phyloP scores from a whole-genome alignment of 2,113 vertebrate species.

The Ammospiza nelsoni region DNA sequence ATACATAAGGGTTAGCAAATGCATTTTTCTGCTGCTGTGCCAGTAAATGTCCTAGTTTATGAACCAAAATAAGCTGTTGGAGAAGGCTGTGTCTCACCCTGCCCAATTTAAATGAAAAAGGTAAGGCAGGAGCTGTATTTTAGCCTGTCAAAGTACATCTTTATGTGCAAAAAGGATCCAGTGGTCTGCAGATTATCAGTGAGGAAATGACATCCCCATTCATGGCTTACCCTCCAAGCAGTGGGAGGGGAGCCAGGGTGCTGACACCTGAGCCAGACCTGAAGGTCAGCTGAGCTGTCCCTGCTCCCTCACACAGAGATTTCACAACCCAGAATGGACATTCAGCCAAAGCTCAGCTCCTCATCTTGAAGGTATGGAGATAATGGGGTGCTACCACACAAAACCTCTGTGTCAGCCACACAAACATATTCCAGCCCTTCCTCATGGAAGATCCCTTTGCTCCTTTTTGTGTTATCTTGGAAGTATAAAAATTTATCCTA shows the following conservation, averaged over 20 bases:
- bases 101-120: background rate
- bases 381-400: background rate
- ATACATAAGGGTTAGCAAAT: background rate
- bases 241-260: background rate
- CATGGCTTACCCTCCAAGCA: background rate
- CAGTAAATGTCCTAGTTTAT: background rate
- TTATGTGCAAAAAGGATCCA: background rate
- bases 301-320: background rate
- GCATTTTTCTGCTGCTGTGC: background rate
- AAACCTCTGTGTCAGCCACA: background rate
- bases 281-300: background rate
- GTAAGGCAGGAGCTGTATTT: background rate
- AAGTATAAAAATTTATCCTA: background rate
- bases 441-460: background rate
- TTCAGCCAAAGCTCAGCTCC: background rate
- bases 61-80: background rate
- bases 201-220: rapidly evolving
- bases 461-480: background rate
- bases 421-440: background rate
- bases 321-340: background rate
- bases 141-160: background rate
- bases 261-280: background rate
- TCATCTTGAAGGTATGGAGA: background rate
- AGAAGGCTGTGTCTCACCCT: background rate
- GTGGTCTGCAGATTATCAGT: background rate